phyloP scores from a whole-genome alignment of 2,888 invertebrate genomes.

The Patella pellucida region DNA sequence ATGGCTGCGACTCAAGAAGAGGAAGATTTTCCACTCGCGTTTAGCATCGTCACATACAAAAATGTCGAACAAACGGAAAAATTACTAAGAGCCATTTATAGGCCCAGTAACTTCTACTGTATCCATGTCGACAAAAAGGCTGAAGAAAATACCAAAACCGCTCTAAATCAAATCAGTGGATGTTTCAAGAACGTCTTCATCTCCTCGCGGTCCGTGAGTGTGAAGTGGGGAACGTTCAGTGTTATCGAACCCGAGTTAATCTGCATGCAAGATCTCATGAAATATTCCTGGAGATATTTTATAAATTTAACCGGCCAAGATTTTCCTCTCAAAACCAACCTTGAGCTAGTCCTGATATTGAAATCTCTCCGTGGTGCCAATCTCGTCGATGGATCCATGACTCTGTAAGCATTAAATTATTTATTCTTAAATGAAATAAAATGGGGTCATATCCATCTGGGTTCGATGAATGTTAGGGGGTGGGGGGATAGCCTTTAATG shows the following conservation, averaged over 20 bases:
- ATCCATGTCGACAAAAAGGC: constrained; percentile 62
- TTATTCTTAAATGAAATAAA: too few species aligned
- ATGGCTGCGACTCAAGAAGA: too few species aligned
- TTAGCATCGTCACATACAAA: too few species aligned
- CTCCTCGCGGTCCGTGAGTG: constrained; percentile 40
- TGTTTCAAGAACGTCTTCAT: constrained; percentile 64
- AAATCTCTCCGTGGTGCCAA: constrained; percentile 59
- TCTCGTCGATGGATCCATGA: constrained; percentile 43
- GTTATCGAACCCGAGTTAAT: constrained; percentile 58
- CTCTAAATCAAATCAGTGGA: constrained; percentile 39
- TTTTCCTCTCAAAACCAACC: constrained; percentile 62
- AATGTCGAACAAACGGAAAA: too few species aligned
- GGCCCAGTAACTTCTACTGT: constrained; percentile 65
- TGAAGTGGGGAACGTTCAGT: constrained; percentile 53
- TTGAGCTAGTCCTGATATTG: constrained; percentile 55
- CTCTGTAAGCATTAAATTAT: constrained; percentile 27
- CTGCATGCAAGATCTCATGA: constrained; percentile 53
- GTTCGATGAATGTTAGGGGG: too few species aligned
- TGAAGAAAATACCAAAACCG: constrained; percentile 32
- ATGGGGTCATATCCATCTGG: too few species aligned
- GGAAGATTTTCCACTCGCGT: too few species aligned
- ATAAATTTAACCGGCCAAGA: constrained; percentile 63
- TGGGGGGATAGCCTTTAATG: too few species aligned
- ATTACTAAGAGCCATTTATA: constrained; percentile 58
- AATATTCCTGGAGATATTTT: constrained; percentile 55